phyloP scores from a whole-genome alignment of 2,888 invertebrate genomes.

The Cryptocephalus primarius region DNA sequence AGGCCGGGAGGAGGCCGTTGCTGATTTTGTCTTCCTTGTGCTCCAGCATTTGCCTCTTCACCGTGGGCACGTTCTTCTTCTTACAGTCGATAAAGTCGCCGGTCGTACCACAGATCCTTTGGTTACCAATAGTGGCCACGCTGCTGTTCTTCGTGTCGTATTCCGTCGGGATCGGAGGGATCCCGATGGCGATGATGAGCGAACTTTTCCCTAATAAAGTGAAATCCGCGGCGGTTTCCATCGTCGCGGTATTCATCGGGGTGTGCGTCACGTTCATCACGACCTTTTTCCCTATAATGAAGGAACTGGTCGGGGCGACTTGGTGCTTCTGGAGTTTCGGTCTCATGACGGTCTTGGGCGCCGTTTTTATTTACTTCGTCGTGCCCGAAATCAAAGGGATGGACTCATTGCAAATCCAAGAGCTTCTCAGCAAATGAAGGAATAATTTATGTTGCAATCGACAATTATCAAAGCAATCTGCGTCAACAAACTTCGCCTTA shows the following conservation, averaged over 20 bases:
- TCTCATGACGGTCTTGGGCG: too few species aligned
- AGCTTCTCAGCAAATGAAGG: too few species aligned
- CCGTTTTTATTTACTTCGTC: too few species aligned
- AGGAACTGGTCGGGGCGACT: neutral
- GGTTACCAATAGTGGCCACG: slow-evolving; percentile 51
- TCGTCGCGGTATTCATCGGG: neutral
- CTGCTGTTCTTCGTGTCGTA: neutral
- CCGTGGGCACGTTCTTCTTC: neutral
- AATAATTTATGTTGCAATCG: too few species aligned
- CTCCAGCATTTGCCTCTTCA: neutral
- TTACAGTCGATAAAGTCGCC: neutral
- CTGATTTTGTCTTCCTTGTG: neutral
- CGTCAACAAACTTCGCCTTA: too few species aligned
- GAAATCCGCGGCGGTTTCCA: neutral
- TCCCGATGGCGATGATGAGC: neutral
- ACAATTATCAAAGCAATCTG: too few species aligned
- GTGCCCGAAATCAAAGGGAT: too few species aligned
- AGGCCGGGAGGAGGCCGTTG: neutral
- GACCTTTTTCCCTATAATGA: neutral
- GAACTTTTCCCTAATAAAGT: neutral
- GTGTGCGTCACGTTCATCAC: neutral
- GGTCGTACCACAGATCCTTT: slow-evolving; percentile 37
- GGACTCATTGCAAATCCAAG: too few species aligned
- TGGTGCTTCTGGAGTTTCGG: too few species aligned
- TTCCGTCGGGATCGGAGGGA: neutral